These are phyloP conservation scores for Catharus minimus DNA, from an alignment of 2,113 vertebrate species.

Conservation along the genomic window DNA sequence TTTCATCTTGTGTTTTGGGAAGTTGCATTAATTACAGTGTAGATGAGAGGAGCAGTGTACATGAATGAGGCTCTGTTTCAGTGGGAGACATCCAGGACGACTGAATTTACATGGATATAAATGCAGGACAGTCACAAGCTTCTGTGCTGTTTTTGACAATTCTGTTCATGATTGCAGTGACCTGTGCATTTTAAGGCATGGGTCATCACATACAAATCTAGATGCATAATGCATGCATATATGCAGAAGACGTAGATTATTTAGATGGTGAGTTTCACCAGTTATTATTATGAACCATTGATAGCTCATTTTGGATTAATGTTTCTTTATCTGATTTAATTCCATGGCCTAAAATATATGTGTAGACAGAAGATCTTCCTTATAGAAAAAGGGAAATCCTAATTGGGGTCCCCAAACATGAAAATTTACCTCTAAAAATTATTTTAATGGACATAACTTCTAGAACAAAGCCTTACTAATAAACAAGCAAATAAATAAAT, in stretches of 20 bases:
- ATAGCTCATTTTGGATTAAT: background rate
- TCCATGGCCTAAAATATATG: background rate
- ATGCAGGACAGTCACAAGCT: background rate
- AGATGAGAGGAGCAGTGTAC: background rate
- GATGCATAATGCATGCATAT: background rate
- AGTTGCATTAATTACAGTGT: background rate
- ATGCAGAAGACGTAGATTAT: background rate
- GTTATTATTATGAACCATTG: background rate
- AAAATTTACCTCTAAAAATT: background rate
- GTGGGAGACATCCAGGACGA: background rate
- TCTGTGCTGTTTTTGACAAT: background rate
- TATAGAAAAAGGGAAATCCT: background rate
- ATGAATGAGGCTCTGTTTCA: background rate
- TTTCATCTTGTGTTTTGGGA: constrained; percentile 21
- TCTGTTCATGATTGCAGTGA: background rate
- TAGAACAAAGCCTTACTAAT: background rate
- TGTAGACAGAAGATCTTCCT: background rate
- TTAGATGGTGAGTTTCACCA: background rate
- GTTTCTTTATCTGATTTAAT: background rate
- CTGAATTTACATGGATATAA: background rate
- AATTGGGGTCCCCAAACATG: background rate
- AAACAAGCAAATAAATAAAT: background rate
- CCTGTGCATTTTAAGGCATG: background rate
- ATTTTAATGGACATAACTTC: constrained; percentile 15
- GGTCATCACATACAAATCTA: background rate